These are phyloP conservation scores for Drosophila erecta DNA, from an alignment of 1,140 invertebrate genomes.

Conservation along the genomic window DNA sequence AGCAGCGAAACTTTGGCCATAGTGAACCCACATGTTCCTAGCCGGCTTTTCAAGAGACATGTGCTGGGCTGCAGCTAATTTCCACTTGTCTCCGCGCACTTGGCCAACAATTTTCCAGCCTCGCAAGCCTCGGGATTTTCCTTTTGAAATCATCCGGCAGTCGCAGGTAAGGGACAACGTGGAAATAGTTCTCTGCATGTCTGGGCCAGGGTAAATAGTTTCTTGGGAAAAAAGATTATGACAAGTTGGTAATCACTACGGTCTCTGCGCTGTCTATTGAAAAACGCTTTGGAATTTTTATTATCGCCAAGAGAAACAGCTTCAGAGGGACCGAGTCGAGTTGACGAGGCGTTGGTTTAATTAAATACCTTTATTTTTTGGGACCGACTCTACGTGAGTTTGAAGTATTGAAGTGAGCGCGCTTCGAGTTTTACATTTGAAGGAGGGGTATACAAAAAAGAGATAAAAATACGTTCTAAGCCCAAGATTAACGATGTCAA, in stretches of 20 bases:
- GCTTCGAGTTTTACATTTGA: conserved; percentile 38
- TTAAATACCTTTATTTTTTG: conserved; percentile 43
- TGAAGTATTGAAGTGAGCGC: conserved; percentile 54
- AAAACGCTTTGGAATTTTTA: conserved; percentile 81
- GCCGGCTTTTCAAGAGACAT: conserved; percentile 32
- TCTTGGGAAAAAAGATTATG: conserved; percentile 79
- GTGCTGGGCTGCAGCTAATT: conserved; percentile 60
- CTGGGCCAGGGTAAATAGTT: conserved; percentile 69
- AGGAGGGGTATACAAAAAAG: conserved; percentile 19
- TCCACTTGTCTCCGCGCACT: conserved; percentile 59
- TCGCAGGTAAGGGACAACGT: conserved; percentile 46
- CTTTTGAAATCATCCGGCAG: conserved; percentile 48
- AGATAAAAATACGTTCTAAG: conserved; percentile 38
- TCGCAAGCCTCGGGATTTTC: conserved; percentile 58
- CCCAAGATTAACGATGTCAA: conserved; percentile 75
- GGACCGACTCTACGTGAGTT: conserved; percentile 64
- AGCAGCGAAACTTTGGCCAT: conserved; percentile 52
- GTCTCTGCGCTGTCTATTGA: conserved; percentile 55
- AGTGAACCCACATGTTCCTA: conserved; percentile 29
- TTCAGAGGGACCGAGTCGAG: conserved; percentile 15
- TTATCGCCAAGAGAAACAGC: conserved; percentile 52
- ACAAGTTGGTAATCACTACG: conserved; percentile 76
- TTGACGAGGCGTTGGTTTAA: conserved; percentile 59
- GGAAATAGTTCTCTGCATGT: conserved; percentile 43
- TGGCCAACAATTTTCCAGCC: conserved; percentile 59